These are phyloP conservation scores for Mixornis gularis DNA, from an alignment of 2,113 vertebrate species.

Conservation along the genomic window DNA sequence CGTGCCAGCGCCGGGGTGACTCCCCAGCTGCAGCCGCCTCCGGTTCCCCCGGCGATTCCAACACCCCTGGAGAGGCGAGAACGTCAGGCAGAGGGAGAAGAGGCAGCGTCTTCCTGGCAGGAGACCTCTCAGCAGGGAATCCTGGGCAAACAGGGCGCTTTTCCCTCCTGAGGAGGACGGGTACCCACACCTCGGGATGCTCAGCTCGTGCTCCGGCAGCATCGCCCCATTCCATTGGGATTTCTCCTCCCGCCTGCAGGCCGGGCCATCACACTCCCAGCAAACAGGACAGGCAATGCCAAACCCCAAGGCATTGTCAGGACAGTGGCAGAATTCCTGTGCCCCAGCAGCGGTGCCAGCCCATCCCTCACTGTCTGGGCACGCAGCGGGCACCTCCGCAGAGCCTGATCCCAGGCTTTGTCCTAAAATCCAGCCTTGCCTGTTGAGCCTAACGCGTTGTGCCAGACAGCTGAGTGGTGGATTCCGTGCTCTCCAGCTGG, in stretches of 20 bases:
- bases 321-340: background rate
- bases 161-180: background rate
- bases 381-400: background rate
- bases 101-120: background rate
- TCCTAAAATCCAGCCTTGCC: background rate
- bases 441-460: background rate
- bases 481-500: background rate
- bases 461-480: background rate
- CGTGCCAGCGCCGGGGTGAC: background rate
- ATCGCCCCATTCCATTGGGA: accelerated
- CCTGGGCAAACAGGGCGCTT: background rate
- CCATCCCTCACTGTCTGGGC: background rate
- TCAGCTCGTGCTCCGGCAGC: accelerated
- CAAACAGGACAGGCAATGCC: accelerated
- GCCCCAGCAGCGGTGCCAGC: background rate
- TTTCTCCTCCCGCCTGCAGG: background rate
- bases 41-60: background rate
- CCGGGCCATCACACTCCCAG: background rate
- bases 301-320: background rate
- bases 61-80: background rate
- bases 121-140: background rate
- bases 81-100: background rate
- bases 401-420: conserved; percentile 29
- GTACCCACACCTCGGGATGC: background rate
- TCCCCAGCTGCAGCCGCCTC: conserved; percentile 7